Base-by-base conservation (phyloP, 2,888 invertebrate genomes). In the Tridacna crocea region DNA sequence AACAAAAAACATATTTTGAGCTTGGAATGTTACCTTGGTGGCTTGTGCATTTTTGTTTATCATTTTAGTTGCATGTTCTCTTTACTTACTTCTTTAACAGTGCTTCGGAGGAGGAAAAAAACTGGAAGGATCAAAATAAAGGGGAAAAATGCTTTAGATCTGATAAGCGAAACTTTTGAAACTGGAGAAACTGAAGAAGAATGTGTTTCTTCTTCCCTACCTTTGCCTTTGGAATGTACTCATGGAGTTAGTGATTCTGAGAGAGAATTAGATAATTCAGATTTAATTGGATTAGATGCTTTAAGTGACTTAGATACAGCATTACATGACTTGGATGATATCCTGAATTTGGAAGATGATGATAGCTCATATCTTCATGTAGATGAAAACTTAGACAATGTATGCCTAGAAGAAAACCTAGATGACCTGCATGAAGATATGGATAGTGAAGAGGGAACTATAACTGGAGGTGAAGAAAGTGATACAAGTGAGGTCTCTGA, bases 101-200 rank as follows among this genome's bases (percentile, higher is more conserved):
- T 70, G 47, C 51, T 70, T 22, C n/a, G 70, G 24, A 70, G 70
- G 51, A 48, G 70, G 51, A 70, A 70, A 51, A 70, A 70, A 47
- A 70, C 48, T 22, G 22, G 22, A 47, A 70, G 70, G 51, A 70
- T 70, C 48, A 70, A 70, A 47, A 70, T 70, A 24, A 70, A 70
- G 22, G 70, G 70, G 11, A 19, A 51, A 70, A 70, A 70, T n/a
- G 70, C 51, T 19, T 26, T 70, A 17, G 70, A 70, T 22, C 24
- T 70, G 22, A 70, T 70, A 48, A 70, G 70, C 26, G 51, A 70
- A 26, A 51, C 70, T n/a, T 70, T 70, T 19, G 70, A 70, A 4
- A 47, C 27, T 2, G 26, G 36, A 10, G 74, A 63, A 61, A 51
- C 46, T 63, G 27, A n/a, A 47, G 24, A 51, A 51, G 19, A 55